Base-by-base conservation (phyloP, 1,140 invertebrate species). In the Campoletis sonorensis region DNA sequence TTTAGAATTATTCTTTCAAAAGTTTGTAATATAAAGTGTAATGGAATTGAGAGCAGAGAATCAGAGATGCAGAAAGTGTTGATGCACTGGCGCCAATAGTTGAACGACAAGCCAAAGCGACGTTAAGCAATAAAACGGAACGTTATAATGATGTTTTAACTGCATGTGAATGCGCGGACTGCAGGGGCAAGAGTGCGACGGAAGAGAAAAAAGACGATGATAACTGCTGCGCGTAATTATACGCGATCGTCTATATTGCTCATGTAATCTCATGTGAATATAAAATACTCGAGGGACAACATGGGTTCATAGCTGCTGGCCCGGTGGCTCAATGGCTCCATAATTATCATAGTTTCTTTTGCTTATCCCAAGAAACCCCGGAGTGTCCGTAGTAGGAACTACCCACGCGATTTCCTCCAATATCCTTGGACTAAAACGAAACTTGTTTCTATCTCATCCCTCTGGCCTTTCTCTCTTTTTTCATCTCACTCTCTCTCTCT, bases 281-380 rank as follows among this genome's bases (percentile, higher is more conserved):
- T 45, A 73, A 58, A 58, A 26, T 27, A 27, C 68, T 33, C 68
- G 33, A n/a, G 16, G 33, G 26, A 71, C 30, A 0, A 33, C 18
- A 45, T 11, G 40, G 40, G 40, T 5, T n/a, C 68, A n/a, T 8
- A 33, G 1, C 37, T 58, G n/a, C 61, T 64, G 54, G 23, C 21
- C 15, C 27, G 27, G 72, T 27, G 30, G 33, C 72, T 77, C 77
- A 81, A 81, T 81, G 80, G 77, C 80, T 77, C 80, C 40, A 81
- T 81, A 81, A 81, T 81, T 81, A 81, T 81, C 58, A 40, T 67
- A 45, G 70, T 81, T 81, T 77, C 79, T 58, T 23, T 81, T 76
- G 72, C 49, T 81, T 81, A 81, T 81, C 40, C 58, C 33, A 23
- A 51, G 40, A 30, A 26, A 23, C 61, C 49, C 21, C 54, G 23